phyloP scores from a whole-genome alignment of 2,113 vertebrate species.

The Cairina moschata region DNA sequence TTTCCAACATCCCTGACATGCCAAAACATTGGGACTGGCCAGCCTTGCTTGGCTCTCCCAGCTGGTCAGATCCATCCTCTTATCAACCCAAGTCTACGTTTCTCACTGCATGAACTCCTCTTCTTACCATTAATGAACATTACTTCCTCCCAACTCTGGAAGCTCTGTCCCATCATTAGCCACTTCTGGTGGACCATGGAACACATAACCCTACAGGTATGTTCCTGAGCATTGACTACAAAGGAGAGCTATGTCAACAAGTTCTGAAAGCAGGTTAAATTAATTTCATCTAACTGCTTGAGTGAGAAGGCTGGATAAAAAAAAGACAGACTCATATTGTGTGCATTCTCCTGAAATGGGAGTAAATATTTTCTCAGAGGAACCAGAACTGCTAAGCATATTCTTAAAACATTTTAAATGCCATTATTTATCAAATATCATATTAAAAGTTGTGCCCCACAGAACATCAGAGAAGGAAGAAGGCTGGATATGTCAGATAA shows the following conservation, averaged over 20 bases:
- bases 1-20: background rate
- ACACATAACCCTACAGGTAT: background rate
- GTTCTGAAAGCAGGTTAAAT: background rate
- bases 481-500: background rate
- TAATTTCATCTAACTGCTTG: background rate
- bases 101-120: background rate
- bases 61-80: background rate
- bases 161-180: background rate
- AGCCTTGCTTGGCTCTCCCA: background rate
- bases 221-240: background rate
- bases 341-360: background rate
- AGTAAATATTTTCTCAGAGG: background rate
- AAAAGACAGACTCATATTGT: background rate
- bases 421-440: background rate
- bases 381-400: background rate
- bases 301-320: background rate
- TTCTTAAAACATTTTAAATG: background rate
- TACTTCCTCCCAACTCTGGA: background rate
- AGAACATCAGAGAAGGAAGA: background rate
- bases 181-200: background rate
- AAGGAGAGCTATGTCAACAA: background rate
- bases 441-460: background rate
- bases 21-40: rapidly evolving
- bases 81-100: background rate
- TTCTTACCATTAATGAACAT: background rate